Base-by-base conservation (phyloP, 1,140 invertebrate genomes). In the Asbolus verrucosus region DNA sequence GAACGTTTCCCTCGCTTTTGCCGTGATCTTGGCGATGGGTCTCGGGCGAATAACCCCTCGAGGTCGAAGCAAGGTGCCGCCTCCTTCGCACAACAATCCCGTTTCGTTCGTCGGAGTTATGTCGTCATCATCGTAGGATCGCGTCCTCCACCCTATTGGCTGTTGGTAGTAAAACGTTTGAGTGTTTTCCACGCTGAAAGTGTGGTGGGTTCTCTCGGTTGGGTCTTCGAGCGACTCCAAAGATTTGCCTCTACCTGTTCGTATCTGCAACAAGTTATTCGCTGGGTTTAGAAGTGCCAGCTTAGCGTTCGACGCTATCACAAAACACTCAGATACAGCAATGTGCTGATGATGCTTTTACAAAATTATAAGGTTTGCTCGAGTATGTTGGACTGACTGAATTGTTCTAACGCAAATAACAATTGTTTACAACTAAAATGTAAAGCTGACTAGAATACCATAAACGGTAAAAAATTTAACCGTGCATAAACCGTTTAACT, bases 41-140 rank as follows among this genome's bases (percentile, higher is more conserved):
- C 92, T 83, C 1, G 91, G 91, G 76, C 94, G 89, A 8, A 93
- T 91, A 2, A 93, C 84, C 6, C 89, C 90, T 76, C 93, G 86
- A 1, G 94, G 95, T 69, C 94, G 88, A 0, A 95, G 93, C 68
- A 94, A 82, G 1, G 92, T 96, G 18, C 94, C 93, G 3, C 93
- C 93, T 70, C 85, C 83, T 77, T 89, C 86, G 65, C 91, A 88
- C 74, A 85, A 69, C 24, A 83, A 78, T 0, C 84, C 84, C 13
- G 84, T 85, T 82, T 95, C 93, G 78, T 94, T 94, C 60, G 93
- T 95, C 1, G 93, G 93, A 15, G 93, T 94, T 39, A 94, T 89
- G 80, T 95, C 93, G 13, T 93, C 93, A 78, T 95, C 93, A 78
- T 95, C 94, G 79, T 93, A 95, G 54, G 92, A 93, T 65, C 92